Evolutionary conservation across 2,797 vertebrate species (phyloP), one percentile per base, ranked within the genome.

Genomic region (Diplodus puntazzo): DNA sequence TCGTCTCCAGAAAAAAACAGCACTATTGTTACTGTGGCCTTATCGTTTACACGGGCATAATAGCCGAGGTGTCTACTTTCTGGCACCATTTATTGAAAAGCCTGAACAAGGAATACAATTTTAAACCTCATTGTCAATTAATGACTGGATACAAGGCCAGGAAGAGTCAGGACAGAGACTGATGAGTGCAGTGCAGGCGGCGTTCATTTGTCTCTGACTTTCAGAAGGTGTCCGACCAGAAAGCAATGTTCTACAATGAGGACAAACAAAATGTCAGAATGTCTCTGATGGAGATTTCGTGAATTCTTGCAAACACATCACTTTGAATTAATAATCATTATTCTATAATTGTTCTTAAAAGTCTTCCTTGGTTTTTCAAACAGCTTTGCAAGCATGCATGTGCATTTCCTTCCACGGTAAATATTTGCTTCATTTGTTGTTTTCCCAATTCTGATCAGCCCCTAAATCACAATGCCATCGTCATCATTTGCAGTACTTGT

Each of bases 121-220:
- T 91, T 86, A 91, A 77, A 90, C 71, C 86, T 91, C 84, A 81
- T 90, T 90, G 85, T 87, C 66, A 88, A 87, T 92, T 90, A 89
- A 92, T 82, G 83, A 82, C n/a, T 39, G n/a, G 49, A 42, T 17
- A 69, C 2, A 52, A 75, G 64, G 73, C 54, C 66, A 60, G 78
- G 48, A 55, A 12, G 21, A 60, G 30, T 30, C 39, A 1, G 50
- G 73, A 80, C 75, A 25, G 13, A 70, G 63, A 75, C 72, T 42
- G 66, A 59, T 49, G 53, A 11, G 54, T 23, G 48, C 50, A 81
- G 70, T 6, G 17, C 42, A 65, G 49, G 58, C 49, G n/a, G 12
- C 43, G 62, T 39, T 4, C 5, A 54, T 69, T 79, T 48, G 34
- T 67, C 55, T 70, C 13, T 71, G 61, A 76, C 65, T 73, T 81